Conservation (phyloP, 2,113 vertebrate species). For the Puntigrus tetrazona region DNA sequence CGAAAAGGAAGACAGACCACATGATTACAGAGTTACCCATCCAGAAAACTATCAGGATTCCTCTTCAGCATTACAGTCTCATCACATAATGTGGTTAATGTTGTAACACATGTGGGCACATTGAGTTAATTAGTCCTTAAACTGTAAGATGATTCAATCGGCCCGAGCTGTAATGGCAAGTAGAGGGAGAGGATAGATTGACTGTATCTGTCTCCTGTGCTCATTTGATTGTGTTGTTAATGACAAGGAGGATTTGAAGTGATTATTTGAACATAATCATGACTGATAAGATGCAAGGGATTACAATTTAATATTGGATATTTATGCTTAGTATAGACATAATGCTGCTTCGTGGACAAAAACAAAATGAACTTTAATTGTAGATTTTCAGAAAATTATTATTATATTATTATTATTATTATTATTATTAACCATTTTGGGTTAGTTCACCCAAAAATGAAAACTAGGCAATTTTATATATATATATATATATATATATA, state of each 20-base stretch:
- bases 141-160: conserved; percentile 27
- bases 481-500: too few relatives aligned
- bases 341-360: neutral
- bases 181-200: conserved; percentile 8
- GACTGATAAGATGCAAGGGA: conserved; percentile 11
- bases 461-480: too few relatives aligned
- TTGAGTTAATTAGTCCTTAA: conserved; percentile 31
- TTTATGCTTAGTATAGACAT: conserved; percentile 12
- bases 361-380: neutral
- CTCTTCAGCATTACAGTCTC: conserved; percentile 11
- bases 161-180: conserved; percentile 16
- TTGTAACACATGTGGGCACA: conserved; percentile 29
- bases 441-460: neutral
- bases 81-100: conserved; percentile 33
- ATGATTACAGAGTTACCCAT: conserved; percentile 8
- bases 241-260: neutral
- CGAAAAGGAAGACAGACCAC: conserved; percentile 9
- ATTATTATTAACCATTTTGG: too few relatives aligned
- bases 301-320: neutral
- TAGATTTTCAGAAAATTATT: neutral
- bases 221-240: conserved; percentile 3
- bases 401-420: too few relatives aligned
- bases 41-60: conserved; percentile 32
- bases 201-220: conserved; percentile 5
- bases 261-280: conserved; percentile 15